Percentiles rank a stretch among this genome's conserved stretches.
Conservation (phyloP, 2,797 vertebrate genomes). For the Brachyalestes nurse region DNA sequence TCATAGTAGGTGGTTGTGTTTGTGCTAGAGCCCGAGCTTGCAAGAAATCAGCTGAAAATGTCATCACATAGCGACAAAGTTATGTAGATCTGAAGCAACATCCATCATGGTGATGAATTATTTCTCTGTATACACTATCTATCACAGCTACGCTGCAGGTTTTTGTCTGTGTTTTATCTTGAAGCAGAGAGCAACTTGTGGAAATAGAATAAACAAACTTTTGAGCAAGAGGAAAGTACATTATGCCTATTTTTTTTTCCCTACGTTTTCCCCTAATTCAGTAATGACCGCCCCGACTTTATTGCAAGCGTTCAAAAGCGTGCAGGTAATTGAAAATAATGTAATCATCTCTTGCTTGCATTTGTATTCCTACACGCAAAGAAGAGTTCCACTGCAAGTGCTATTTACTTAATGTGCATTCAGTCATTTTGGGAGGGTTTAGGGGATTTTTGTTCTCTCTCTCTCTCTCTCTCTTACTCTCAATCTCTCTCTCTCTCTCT, state of each 20-base stretch:
- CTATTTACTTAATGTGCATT: not conserved
- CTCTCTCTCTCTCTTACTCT: not conserved
- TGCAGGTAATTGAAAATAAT: not conserved
- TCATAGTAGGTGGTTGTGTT: not conserved
- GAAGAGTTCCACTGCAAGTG: not conserved
- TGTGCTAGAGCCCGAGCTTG: not conserved
- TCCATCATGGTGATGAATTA: conserved; percentile 22
- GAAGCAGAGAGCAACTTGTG: not conserved
- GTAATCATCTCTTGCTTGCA: not conserved
- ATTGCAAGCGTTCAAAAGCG: not conserved
- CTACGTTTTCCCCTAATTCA: not conserved
- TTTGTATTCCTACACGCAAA: not conserved
- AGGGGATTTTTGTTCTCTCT: not conserved
- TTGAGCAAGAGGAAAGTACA: not conserved
- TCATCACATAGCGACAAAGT: not conserved
- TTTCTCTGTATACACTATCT: not conserved
- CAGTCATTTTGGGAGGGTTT: not conserved
- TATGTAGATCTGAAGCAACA: conserved; percentile 10
- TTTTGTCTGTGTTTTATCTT: conserved; percentile 1
- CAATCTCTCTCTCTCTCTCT: not conserved
- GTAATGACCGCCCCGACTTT: conserved; percentile 3
- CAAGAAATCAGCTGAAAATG: conserved; percentile 4
- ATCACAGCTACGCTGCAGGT: not conserved
- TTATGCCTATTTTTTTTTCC: not conserved
- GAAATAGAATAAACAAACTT: not conserved